These are phyloP conservation scores for Limnephilus marmoratus DNA, from an alignment of 2,888 invertebrate genomes.

Conservation along the genomic window DNA sequence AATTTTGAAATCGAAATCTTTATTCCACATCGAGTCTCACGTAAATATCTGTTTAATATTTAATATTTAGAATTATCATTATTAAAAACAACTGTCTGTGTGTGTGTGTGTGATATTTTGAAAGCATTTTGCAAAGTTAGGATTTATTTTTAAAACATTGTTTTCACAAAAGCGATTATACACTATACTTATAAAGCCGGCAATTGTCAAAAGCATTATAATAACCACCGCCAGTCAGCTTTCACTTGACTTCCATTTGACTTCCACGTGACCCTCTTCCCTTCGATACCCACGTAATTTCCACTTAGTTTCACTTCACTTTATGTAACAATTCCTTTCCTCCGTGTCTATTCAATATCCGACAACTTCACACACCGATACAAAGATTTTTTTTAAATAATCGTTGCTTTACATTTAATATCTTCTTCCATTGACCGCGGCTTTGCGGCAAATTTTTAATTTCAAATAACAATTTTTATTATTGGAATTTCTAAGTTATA, in stretches of 20 bases:
- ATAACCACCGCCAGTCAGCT: not conserved
- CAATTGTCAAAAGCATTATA: not conserved
- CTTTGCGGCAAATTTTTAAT: not conserved
- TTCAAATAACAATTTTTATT: not conserved
- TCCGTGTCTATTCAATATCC: not conserved
- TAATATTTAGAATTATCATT: conserved; percentile 2
- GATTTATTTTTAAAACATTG: conserved; percentile 31
- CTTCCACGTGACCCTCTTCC: not conserved
- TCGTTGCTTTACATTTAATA: not conserved
- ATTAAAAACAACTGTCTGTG: not conserved
- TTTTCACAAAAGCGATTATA: conserved; percentile 38
- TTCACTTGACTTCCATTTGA: not conserved
- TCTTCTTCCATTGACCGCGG: not conserved
- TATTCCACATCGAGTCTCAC: not conserved
- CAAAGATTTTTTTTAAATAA: not conserved
- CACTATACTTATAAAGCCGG: conserved; percentile 29
- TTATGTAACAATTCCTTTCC: not conserved
- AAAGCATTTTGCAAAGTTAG: conserved; percentile 17
- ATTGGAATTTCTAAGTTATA: conserved; percentile 24
- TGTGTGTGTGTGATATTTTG: conserved; percentile 10
- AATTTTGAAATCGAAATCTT: not conserved
- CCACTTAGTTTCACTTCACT: conserved; percentile 2
- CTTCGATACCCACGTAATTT: not conserved
- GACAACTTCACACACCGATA: not conserved
- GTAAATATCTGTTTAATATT: not conserved